Base-by-base conservation (phyloP, 2,888 invertebrate genomes). In the Elaeidobius kamerunicus region DNA sequence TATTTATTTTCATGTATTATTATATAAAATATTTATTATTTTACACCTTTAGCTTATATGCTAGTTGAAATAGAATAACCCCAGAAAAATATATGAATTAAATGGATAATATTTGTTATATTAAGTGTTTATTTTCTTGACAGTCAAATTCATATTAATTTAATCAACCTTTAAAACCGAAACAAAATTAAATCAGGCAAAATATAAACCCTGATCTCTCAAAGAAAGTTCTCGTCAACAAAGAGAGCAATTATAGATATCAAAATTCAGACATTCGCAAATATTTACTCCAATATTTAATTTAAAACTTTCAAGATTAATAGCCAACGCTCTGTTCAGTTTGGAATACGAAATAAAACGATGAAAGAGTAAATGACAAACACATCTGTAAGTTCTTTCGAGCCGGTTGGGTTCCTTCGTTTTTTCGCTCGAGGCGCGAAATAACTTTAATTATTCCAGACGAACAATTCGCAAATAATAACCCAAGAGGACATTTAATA, bases 401-500 rank as follows among this genome's bases (percentile, higher is more conserved):
- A 17, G 15, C 9, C 16, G n/a, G n/a, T 5, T 46, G 17, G 12
- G n/a, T 46, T 36, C 36, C 3, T 36, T n/a, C 12, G 19, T 14
- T 27, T 48, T 48, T 32, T 36, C 15, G 40, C 48, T 11, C 17
- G 12, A 12, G 32, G 27, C 42, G 18, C 23, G 39, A 48, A 49
- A 44, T 52, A 45, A 48, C 47, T 50, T 36, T 55, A 51, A 55
- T 55, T 55, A 55, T 51, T 51, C 46, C 46, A 17, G 28, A 30
- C 40, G 30, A 40, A 46, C 46, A 47, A 52, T 50, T 51, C 45
- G 44, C 39, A 45, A 56, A 50, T 55, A 57, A 39, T 47, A 57
- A 50, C 34, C 51, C 54, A 36, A 20, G 28, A 46, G 54, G 30
- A 43, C 46, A 45, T 55, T 55, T 55, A 55, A 55, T 50, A 53